A percentile compares a stretch with the other conserved stretches of the same genome.
These are phyloP conservation scores for Cyclina sinensis DNA, from an alignment of 1,140 invertebrate species.

Conservation along the genomic window DNA sequence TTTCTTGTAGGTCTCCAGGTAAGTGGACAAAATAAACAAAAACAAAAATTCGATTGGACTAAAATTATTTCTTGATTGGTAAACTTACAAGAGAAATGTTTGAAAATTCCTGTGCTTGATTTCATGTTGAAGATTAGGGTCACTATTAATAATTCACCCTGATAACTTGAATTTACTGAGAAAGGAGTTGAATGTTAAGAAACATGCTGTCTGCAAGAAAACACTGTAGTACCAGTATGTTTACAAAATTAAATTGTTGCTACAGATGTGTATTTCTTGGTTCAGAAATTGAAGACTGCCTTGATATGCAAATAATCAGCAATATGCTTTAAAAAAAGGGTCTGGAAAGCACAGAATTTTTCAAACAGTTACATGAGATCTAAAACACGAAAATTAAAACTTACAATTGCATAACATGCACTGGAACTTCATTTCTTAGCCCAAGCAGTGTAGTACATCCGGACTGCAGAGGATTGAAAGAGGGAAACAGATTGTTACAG, in stretches of 20 bases:
- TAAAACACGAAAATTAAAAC: not conserved
- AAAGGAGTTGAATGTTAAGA: too few relatives aligned
- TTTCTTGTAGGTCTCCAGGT: conserved; percentile 61
- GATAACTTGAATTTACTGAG: too few relatives aligned
- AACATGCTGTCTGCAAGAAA: too few relatives aligned
- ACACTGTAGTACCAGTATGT: too few relatives aligned
- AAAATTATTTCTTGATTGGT: not conserved
- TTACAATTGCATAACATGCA: not conserved
- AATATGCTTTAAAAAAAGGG: too few relatives aligned
- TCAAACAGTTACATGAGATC: not conserved
- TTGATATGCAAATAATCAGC: too few relatives aligned
- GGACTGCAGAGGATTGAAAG: not conserved
- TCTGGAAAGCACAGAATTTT: not conserved
- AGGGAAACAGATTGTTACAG: not conserved
- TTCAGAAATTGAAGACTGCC: too few relatives aligned
- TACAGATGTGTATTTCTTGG: too few relatives aligned
- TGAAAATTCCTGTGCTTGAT: conserved; percentile 30
- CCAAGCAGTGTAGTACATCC: not conserved
- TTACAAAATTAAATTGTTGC: too few relatives aligned
- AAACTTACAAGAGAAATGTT: not conserved
- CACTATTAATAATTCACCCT: too few relatives aligned
- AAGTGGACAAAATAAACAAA: conserved; percentile 42
- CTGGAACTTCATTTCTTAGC: conserved; percentile 42
- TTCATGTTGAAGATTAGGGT: not conserved
- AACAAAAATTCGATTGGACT: not conserved